A percentile compares a stretch with the other conserved stretches of the same genome.
Evolutionary conservation across 2,888 invertebrate genomes (phyloP).

Genomic region (Mystacides longicornis): DNA sequence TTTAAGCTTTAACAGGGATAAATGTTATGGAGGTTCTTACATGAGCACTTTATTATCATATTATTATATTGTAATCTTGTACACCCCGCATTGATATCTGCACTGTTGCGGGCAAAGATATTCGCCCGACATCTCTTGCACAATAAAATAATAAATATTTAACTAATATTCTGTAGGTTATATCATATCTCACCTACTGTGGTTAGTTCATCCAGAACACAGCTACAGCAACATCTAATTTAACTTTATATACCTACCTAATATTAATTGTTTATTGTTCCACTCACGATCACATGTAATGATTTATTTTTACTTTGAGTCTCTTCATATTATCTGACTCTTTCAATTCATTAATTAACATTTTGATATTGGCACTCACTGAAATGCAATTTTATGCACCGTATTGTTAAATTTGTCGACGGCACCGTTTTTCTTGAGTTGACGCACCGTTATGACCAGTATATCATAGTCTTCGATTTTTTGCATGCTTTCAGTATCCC

Average conservation of each 20-base stretch:
- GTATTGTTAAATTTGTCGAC: constrained; percentile 40
- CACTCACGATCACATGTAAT: constrained; percentile 69
- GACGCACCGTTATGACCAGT: constrained; percentile 49
- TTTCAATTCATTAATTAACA: constrained; percentile 13
- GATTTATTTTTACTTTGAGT: constrained; percentile 41
- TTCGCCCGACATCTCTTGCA: too few species aligned
- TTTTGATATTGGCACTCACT: constrained; percentile 46
- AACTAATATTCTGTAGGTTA: too few species aligned
- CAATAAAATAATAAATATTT: too few species aligned
- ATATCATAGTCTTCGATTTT: constrained; percentile 42
- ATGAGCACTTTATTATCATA: not conserved
- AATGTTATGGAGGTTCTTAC: constrained; percentile 25
- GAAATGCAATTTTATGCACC: constrained; percentile 51
- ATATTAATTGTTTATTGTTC: constrained; percentile 31
- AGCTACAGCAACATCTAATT: not conserved
- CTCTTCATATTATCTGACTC: constrained; percentile 9
- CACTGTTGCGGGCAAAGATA: constrained; percentile 12
- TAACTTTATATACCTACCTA: constrained; percentile 15
- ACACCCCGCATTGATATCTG: constrained; percentile 18
- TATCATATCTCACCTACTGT: too few species aligned
- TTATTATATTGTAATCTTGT: too few species aligned
- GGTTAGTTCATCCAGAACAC: too few species aligned
- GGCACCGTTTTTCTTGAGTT: constrained; percentile 50
- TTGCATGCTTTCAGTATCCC: constrained; percentile 43
- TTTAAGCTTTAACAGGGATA: constrained; percentile 25